Percentiles rank a stretch among this genome's conserved stretches.
These are phyloP conservation scores for Diaprepes abbreviatus DNA, from an alignment of 2,888 invertebrate genomes.

Conservation along the genomic window DNA sequence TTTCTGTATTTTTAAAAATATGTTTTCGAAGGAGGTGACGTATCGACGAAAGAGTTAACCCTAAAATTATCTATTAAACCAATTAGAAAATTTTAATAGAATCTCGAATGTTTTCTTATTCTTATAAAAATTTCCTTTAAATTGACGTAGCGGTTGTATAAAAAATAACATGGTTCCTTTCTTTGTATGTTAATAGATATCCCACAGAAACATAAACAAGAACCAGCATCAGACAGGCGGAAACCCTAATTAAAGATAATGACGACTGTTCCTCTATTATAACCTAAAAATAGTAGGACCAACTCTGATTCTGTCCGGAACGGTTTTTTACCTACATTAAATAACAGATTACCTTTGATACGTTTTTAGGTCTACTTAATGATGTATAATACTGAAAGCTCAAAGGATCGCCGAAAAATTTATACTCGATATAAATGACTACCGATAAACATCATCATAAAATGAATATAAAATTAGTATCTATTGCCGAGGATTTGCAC, in stretches of 20 bases:
- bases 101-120: no score
- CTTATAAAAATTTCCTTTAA: no score
- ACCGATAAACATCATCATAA: no score
- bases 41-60: no score
- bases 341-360: constrained; percentile 31
- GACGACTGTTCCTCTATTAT: constrained; percentile 6
- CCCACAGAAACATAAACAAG: background rate
- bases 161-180: background rate
- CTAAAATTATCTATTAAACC: no score
- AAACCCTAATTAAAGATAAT: constrained; percentile 25
- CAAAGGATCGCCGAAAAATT: background rate
- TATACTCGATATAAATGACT: background rate
- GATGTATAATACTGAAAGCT: background rate
- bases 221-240: background rate
- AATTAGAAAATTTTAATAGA: no score
- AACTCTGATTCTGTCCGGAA: background rate
- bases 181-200: constrained; percentile 11
- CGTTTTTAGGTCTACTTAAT: background rate
- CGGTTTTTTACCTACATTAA: constrained; percentile 18
- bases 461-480: no score
- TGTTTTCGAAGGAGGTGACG: no score
- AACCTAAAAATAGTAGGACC: background rate
- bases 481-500: no score
- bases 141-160: no score
- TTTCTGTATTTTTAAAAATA: no score